Conservation (phyloP, 1,140 invertebrate genomes). For the Drosophila ercepeae region DNA sequence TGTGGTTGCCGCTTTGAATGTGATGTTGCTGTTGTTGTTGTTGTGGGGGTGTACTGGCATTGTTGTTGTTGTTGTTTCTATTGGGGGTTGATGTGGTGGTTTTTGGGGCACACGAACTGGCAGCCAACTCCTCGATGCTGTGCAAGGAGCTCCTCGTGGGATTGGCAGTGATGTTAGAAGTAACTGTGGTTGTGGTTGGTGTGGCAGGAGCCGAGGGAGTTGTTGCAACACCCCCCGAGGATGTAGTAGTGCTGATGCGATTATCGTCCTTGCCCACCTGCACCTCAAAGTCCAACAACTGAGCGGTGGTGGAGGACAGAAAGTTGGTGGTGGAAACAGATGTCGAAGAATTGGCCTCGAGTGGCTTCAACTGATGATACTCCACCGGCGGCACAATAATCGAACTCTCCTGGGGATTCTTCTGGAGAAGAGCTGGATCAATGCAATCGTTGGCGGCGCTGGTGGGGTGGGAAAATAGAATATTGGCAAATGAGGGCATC, state of each 20-base stretch:
- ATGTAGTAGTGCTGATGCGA: slow-evolving; percentile 49
- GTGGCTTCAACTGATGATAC: slow-evolving; percentile 69
- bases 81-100: slow-evolving; percentile 35
- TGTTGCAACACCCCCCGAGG: slow-evolving; percentile 16
- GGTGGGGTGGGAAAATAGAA: slow-evolving; percentile 50
- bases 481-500: slow-evolving; percentile 70
- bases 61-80: slow-evolving; percentile 17
- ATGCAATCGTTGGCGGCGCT: slow-evolving; percentile 30
- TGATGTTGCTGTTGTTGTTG: slow-evolving; percentile 47
- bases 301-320: slow-evolving; percentile 52
- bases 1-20: slow-evolving; percentile 53
- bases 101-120: slow-evolving; percentile 63
- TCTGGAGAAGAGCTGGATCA: slow-evolving; percentile 51
- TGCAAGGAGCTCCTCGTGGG: slow-evolving; percentile 54
- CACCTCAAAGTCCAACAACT: slow-evolving; percentile 63
- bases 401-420: slow-evolving; percentile 22
- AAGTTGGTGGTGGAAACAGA: slow-evolving; percentile 52
- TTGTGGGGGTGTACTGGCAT: slow-evolving; percentile 24
- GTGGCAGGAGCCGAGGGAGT: slow-evolving; percentile 13
- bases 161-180: slow-evolving; percentile 48
- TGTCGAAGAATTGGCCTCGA: slow-evolving; percentile 27
- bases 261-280: slow-evolving; percentile 44
- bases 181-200: background rate
- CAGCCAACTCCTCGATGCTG: slow-evolving; percentile 73
- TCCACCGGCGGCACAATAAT: slow-evolving; percentile 39